A percentile compares a stretch with the other conserved stretches of the same genome.
phyloP scores from a whole-genome alignment of 1,140 invertebrate species.

The Chymomyza costata region DNA sequence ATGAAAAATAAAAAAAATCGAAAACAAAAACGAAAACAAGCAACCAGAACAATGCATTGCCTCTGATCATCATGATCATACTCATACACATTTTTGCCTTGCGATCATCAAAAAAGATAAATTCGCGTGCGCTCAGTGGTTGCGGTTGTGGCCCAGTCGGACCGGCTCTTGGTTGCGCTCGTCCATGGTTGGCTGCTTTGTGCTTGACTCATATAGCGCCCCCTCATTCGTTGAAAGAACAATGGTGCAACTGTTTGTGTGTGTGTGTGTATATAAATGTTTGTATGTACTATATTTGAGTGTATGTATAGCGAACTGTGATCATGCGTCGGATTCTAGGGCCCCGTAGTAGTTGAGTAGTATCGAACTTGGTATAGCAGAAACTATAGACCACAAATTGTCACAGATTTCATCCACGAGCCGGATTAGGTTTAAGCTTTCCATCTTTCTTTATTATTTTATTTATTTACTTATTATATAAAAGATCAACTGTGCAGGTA shows the following conservation, averaged over 20 bases:
- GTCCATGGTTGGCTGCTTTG: conserved; percentile 19
- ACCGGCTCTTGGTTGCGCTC: too few relatives aligned
- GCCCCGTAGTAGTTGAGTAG: conserved; percentile 21
- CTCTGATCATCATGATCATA: conserved; percentile 23
- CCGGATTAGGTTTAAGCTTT: too few relatives aligned
- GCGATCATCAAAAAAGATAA: too few relatives aligned
- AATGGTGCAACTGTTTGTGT: too few relatives aligned
- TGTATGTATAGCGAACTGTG: conserved; percentile 17
- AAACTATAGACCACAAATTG: too few relatives aligned
- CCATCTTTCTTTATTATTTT: too few relatives aligned
- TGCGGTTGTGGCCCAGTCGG: not conserved
- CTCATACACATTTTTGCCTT: too few relatives aligned
- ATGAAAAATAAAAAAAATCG: not conserved
- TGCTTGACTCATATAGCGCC: conserved; percentile 10
- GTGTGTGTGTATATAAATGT: conserved; percentile 1
- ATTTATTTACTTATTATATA: too few relatives aligned
- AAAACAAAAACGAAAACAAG: not conserved
- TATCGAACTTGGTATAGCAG: too few relatives aligned
- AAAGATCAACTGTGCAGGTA: too few relatives aligned
- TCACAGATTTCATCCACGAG: too few relatives aligned
- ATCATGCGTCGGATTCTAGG: conserved; percentile 6
- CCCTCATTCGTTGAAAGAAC: conserved; percentile 11
- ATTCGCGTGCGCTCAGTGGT: conserved; percentile 10
- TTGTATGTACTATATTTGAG: not conserved
- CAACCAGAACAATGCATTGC: not conserved